Percentiles rank a stretch among this genome's conserved stretches.
phyloP scores from a whole-genome alignment of 2,113 vertebrate species.

The Meles meles region DNA sequence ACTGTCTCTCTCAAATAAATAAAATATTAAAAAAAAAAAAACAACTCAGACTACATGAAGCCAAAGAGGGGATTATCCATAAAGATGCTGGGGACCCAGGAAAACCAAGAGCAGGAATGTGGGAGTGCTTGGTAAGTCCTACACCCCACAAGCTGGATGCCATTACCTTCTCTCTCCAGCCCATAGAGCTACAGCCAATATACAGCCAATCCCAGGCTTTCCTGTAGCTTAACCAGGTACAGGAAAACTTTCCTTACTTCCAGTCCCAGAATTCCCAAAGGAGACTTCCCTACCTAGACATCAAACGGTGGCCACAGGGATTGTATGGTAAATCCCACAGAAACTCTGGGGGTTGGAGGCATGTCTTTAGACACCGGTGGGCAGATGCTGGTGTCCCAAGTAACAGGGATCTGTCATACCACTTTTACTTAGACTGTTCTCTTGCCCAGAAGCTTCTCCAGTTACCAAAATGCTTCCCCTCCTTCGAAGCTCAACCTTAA shows the following conservation, averaged over 20 bases:
- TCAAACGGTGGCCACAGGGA: not conserved
- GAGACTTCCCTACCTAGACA: not conserved
- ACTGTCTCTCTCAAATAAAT: too few relatives aligned
- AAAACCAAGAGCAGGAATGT: not conserved
- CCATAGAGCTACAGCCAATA: not conserved
- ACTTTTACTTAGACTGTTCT: not conserved
- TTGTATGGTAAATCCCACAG: not conserved
- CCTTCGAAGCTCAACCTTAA: not conserved
- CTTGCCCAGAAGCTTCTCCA: not conserved
- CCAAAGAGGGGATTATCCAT: not conserved
- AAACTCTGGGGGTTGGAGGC: not conserved
- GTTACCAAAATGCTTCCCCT: not conserved
- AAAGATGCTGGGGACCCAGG: not conserved
- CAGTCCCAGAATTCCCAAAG: not conserved
- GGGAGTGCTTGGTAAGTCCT: not conserved
- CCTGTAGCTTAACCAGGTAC: not conserved
- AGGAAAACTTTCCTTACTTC: not conserved
- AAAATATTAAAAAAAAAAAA: too few relatives aligned
- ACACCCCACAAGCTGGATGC: not conserved
- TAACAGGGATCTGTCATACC: not conserved
- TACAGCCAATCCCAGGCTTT: not conserved
- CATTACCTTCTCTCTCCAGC: not conserved
- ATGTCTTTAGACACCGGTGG: not conserved
- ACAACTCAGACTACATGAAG: not conserved
- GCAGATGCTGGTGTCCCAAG: not conserved